These are phyloP conservation scores for Lophochroa leadbeateri DNA, from an alignment of 2,113 vertebrate species.

Conservation along the genomic window DNA sequence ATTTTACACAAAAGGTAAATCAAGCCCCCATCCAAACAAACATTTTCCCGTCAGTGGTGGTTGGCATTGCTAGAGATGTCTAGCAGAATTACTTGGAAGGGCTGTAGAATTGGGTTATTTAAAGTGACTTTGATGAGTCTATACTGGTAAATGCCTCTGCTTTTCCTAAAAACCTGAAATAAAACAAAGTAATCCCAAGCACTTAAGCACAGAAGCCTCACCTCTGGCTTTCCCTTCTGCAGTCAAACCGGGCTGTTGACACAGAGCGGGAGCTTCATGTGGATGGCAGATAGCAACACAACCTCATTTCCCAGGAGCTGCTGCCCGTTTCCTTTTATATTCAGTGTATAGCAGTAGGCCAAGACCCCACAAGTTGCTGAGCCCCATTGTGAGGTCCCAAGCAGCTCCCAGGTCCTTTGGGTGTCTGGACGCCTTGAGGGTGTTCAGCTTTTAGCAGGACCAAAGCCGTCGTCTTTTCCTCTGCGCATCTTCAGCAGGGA, in stretches of 20 bases:
- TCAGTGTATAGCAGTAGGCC: not conserved
- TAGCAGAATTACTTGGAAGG: not conserved
- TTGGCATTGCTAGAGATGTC: not conserved
- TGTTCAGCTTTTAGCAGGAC: not conserved
- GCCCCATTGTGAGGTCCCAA: not conserved
- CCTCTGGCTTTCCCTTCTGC: not conserved
- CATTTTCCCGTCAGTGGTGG: not conserved
- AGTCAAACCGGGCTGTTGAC: not conserved
- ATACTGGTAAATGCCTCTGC: not conserved
- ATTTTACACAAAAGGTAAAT: constrained; percentile 6
- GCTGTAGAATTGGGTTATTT: not conserved
- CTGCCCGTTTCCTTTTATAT: not conserved
- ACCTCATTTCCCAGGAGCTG: not conserved
- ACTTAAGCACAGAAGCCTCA: not conserved
- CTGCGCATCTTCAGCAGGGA: not conserved
- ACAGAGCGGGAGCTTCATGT: not conserved
- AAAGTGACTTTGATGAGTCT: not conserved
- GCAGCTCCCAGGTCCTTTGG: not conserved
- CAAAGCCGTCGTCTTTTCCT: not conserved
- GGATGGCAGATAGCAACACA: not conserved
- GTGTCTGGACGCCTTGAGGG: not conserved
- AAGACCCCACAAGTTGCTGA: not conserved
- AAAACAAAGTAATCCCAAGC: not conserved
- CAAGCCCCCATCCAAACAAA: not conserved
- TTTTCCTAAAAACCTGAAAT: not conserved